Base-by-base conservation (phyloP, 2,113 vertebrate species). In the Gymnarchus niloticus region DNA sequence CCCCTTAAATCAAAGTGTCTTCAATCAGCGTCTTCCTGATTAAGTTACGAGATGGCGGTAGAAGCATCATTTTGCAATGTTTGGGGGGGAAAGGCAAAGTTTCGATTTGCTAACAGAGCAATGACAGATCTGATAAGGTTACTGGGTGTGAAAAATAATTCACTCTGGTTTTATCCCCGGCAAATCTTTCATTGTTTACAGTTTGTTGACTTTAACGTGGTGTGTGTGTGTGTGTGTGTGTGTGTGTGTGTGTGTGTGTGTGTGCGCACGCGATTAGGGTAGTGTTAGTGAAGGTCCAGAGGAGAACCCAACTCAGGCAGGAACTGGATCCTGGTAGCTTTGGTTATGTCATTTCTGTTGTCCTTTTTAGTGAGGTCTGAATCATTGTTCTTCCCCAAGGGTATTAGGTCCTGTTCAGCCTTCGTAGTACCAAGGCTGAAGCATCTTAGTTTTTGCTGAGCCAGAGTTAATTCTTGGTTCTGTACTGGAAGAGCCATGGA, bases 111-210 rank as follows among this genome's bases (percentile, higher is more conserved):
- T 82, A 82, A 52, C 51, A 82, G 7, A 56, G 46, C 54, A 14
- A 56, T 56, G 49, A 48, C 25, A 25, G n/a, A 6, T 28, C 48
- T 48, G 48, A 33, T 10, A 82, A 82, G 80, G 25, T 82, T 54
- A 82, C 49, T 82, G 37, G 80, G 80, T 82, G 80, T 54, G 80
- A 82, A 82, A 54, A 51, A 49, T 5, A 12, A 25, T 82, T 81
- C 46, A 81, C 14, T 81, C 25, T 54, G 44, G n/a, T 33, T 19
- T 82, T 25, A 51, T 82, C 56, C 14, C 6, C 48, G 7, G 48
- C 56, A 51, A 51, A 54, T 52, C 51, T 52, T 82, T n/a, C 44
- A 81, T 81, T 48, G 44, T 48, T 2, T 48, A 49, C 51, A 82
- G 28, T 51, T 56, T 82, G 37, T 82, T 17, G 51, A n/a, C 12